phyloP scores from a whole-genome alignment of 23 tunicate species.

The Phallusia fumigata region DNA sequence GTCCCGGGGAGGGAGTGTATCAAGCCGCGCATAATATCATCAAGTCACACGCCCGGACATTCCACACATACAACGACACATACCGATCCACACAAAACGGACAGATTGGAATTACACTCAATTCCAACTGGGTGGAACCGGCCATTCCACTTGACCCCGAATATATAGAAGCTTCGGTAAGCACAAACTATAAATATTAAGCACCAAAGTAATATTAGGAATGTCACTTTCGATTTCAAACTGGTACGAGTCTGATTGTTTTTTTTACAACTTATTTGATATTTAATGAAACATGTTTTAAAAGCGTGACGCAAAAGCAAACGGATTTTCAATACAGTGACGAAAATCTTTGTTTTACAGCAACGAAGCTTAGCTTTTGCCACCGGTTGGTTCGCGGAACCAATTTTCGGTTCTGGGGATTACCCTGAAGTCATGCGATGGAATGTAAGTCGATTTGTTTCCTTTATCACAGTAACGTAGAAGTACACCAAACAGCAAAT shows the following conservation, averaged over 20 bases:
- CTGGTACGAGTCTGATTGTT: not conserved
- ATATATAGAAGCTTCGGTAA: slow-evolving; percentile 81
- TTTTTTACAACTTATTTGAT: no score
- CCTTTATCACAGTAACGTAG: no score
- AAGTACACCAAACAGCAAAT: no score
- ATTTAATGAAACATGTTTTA: no score
- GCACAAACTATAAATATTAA: not conserved
- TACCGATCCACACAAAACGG: slow-evolving; percentile 76
- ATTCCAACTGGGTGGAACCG: slow-evolving; percentile 94
- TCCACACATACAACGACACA: slow-evolving; percentile 76
- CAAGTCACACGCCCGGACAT: slow-evolving; percentile 88
- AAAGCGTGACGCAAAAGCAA: no score
- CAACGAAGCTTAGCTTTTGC: slow-evolving; percentile 70
- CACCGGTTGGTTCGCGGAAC: slow-evolving; percentile 98
- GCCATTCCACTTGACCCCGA: slow-evolving; percentile 50
- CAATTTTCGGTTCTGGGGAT: slow-evolving; percentile 87
- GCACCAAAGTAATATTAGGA: no score
- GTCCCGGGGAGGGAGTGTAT: slow-evolving; percentile 74
- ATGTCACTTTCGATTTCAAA: no score
- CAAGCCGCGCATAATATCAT: slow-evolving; percentile 90
- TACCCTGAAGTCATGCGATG: slow-evolving; percentile 92
- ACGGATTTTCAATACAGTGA: no score
- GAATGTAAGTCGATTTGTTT: slow-evolving; percentile 47
- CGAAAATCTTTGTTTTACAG: slow-evolving; percentile 32
- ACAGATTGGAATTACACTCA: slow-evolving; percentile 86